Conservation (phyloP, 2,888 invertebrate species). For the Cephus rjabovi region DNA sequence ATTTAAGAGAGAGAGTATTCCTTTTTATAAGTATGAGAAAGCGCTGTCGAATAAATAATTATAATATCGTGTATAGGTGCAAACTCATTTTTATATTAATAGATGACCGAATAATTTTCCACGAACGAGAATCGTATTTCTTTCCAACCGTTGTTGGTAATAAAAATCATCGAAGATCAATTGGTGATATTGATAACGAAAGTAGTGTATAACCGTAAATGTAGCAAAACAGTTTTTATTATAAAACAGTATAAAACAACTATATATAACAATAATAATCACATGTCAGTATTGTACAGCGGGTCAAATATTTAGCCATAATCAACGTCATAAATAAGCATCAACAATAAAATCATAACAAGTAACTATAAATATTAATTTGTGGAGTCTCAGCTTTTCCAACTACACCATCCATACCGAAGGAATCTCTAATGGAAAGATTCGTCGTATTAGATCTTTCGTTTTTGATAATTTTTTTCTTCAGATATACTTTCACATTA, state of each 20-base stretch:
- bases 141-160: not conserved
- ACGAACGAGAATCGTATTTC: not conserved
- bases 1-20: not conserved
- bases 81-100: not conserved
- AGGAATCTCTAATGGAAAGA: not conserved
- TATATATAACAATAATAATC: constrained; percentile 40
- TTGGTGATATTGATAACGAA: not conserved
- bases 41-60: not conserved
- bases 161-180: not conserved
- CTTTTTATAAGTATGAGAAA: not conserved
- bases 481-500: not conserved
- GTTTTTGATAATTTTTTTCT: not conserved
- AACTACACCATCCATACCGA: not conserved
- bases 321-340: constrained; percentile 39
- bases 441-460: not conserved
- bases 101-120: not conserved
- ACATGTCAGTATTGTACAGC: constrained; percentile 23
- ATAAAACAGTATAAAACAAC: constrained; percentile 34
- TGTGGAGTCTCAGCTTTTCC: not conserved
- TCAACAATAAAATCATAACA: not conserved
- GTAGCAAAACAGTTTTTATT: constrained; percentile 34
- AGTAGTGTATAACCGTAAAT: not conserved
- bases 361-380: not conserved
- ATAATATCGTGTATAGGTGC: not conserved
- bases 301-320: constrained; percentile 26